Evolutionary conservation across 2,888 invertebrate genomes (phyloP).

Genomic region (Diarsia rubi): DNA sequence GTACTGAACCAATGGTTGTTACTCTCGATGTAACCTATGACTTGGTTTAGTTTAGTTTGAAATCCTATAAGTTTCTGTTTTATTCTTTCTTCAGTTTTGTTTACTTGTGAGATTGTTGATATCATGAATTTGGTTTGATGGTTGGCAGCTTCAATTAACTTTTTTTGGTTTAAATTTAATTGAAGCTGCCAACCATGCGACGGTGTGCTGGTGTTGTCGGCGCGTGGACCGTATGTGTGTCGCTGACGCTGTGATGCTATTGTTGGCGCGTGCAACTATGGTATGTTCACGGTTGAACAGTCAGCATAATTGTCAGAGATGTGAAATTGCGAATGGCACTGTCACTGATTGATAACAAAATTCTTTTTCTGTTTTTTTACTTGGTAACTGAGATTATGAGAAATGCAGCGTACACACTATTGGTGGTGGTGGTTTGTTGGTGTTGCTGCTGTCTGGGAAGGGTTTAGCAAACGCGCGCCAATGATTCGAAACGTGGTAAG

Average conservation of each 20-base stretch:
- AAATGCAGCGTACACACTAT: no score
- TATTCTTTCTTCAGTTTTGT: conserved; percentile 16
- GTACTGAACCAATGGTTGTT: conserved; percentile 1
- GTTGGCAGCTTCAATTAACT: background rate
- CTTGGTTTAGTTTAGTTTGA: conserved; percentile 3
- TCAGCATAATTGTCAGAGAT: background rate
- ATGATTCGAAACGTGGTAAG: no score
- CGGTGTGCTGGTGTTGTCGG: no score
- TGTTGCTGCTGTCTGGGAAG: no score
- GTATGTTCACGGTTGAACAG: no score
- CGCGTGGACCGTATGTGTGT: no score
- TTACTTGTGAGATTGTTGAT: conserved; percentile 1
- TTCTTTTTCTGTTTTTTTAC: background rate
- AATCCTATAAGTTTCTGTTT: conserved; percentile 3
- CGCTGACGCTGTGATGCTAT: no score
- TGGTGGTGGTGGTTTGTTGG: no score
- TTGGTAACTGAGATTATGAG: no score
- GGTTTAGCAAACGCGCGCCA: no score
- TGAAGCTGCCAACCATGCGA: no score
- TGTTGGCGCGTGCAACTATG: no score
- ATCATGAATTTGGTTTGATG: conserved; percentile 1
- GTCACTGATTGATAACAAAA: background rate
- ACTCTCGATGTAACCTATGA: conserved; percentile 1
- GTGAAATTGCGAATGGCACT: background rate
- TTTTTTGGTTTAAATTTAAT: background rate